phyloP scores from a whole-genome alignment of 1,140 invertebrate genomes.

The Drosophila baimaii region DNA sequence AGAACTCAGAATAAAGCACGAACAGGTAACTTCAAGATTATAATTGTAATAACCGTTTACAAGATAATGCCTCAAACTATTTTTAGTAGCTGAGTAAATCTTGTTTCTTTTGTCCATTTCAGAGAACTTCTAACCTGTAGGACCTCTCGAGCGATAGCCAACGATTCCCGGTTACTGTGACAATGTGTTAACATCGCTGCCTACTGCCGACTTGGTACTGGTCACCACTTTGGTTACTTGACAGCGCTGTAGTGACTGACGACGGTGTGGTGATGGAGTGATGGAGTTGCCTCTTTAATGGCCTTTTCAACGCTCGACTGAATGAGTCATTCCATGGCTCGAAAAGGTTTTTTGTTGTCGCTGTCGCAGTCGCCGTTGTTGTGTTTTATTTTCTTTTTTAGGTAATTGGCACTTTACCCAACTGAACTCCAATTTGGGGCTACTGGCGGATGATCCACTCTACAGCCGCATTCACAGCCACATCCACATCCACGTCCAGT shows the following conservation, averaged over 20 bases:
- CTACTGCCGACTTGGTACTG: conserved; percentile 15
- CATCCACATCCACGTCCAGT: not conserved
- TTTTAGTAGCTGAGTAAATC: not conserved
- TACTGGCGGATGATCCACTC: not conserved
- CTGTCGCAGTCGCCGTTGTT: not conserved
- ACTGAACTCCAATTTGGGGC: conserved; percentile 13
- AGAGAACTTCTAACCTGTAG: conserved; percentile 1
- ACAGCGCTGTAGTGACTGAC: too few species aligned
- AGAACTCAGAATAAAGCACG: not conserved
- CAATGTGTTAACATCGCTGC: conserved; percentile 22
- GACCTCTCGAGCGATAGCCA: not conserved
- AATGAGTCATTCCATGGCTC: conserved; percentile 48
- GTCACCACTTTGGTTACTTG: conserved; percentile 27
- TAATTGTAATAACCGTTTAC: too few species aligned
- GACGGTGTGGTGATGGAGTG: too few species aligned
- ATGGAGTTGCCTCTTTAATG: conserved; percentile 43
- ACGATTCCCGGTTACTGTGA: not conserved
- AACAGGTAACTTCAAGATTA: not conserved
- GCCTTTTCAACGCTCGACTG: conserved; percentile 52
- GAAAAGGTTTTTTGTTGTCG: conserved; percentile 35
- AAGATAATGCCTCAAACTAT: not conserved
- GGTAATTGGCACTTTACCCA: conserved; percentile 51
- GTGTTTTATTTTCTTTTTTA: conserved; percentile 19
- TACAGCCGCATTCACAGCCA: not conserved
- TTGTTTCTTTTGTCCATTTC: too few species aligned